A percentile compares a stretch with the other conserved stretches of the same genome.
Evolutionary conservation across 2,113 vertebrate genomes (phyloP).

Genomic region (Podocnemis expansa): DNA sequence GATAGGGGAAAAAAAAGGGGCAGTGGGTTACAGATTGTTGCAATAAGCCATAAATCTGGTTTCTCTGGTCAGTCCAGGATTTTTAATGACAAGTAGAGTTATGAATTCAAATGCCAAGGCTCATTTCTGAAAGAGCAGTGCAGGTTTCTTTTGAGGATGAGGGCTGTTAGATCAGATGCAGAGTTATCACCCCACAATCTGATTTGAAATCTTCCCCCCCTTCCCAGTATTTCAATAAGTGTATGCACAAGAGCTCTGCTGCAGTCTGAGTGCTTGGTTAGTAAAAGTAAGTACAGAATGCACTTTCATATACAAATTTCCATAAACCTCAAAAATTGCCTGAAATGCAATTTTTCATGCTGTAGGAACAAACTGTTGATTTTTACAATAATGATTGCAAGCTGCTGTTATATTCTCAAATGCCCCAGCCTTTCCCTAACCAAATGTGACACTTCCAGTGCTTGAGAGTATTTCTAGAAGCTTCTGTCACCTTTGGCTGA

Average conservation of each 20-base stretch:
- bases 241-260: neutral
- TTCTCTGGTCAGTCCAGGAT: neutral
- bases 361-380: neutral
- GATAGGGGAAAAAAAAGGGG: neutral
- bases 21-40: neutral
- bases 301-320: neutral
- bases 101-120: neutral
- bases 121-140: neutral
- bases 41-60: neutral
- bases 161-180: neutral
- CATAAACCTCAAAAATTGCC: neutral
- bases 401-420: neutral
- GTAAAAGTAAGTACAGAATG: neutral
- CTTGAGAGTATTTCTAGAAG: neutral
- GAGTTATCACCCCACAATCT: neutral
- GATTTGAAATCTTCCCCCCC: neutral
- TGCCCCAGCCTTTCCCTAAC: neutral
- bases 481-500: neutral
- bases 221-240: neutral
- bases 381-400: neutral
- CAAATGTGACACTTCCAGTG: neutral
- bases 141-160: neutral
- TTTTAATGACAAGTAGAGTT: neutral
- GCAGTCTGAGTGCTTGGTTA: neutral
- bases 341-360: neutral